Conservation (phyloP, 2,113 vertebrate species). For the Odontesthes bonariensis region DNA sequence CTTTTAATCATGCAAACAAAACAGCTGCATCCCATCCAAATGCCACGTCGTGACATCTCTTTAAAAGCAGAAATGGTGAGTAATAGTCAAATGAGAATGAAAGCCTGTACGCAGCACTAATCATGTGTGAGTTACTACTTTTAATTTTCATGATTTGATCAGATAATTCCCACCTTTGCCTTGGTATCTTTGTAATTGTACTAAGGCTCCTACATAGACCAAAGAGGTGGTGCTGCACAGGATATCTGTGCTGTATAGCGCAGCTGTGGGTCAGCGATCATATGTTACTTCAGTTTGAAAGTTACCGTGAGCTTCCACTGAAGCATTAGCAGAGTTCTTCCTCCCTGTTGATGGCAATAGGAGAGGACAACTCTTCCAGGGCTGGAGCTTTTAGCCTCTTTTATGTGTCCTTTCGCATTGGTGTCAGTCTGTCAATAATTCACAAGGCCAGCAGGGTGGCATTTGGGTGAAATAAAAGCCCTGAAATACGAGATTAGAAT, state of each 20-base stretch:
- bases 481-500: conserved; percentile 82
- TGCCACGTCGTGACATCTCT: conserved; percentile 27
- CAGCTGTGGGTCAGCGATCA: conserved; percentile 63
- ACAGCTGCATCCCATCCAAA: conserved; percentile 48
- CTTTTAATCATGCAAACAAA: conserved; percentile 64
- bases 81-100: conserved; percentile 48
- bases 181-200: conserved; percentile 35
- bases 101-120: conserved; percentile 33
- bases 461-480: conserved; percentile 81
- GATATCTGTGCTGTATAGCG: conserved; percentile 34
- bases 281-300: conserved; percentile 53
- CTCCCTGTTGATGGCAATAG: conserved; percentile 71
- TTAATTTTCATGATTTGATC: conserved; percentile 60
- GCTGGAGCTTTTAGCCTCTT: conserved; percentile 78
- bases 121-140: conserved; percentile 41
- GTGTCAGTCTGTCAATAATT: conserved; percentile 84
- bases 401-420: conserved; percentile 80
- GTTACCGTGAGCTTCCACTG: conserved; percentile 54
- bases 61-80: conserved; percentile 39
- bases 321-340: conserved; percentile 62
- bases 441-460: conserved; percentile 80
- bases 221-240: conserved; percentile 57
- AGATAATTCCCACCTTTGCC: conserved; percentile 53
- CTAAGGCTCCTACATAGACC: conserved; percentile 51
- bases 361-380: conserved; percentile 77